These are phyloP conservation scores for Lathamus discolor DNA, from an alignment of 2,113 vertebrate genomes.

Conservation along the genomic window DNA sequence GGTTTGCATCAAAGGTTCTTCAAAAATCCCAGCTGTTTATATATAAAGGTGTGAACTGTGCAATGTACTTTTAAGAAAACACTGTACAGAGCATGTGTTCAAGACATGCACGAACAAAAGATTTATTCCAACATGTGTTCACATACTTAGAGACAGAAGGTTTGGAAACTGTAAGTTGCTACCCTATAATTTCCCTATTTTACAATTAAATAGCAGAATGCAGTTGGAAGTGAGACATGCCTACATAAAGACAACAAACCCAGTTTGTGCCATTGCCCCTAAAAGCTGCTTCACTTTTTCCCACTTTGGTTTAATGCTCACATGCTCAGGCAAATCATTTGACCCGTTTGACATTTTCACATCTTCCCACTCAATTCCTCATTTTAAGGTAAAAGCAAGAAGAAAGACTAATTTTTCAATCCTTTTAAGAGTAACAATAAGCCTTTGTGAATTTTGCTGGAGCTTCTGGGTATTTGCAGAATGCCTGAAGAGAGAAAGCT, in stretches of 20 bases:
- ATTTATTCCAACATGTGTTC: background rate
- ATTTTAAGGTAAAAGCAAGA: constrained; percentile 24
- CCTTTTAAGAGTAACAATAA: background rate
- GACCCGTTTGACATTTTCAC: background rate
- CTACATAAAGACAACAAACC: background rate
- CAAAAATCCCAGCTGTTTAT: background rate
- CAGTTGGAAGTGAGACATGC: background rate
- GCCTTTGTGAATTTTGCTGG: background rate
- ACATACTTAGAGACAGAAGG: background rate
- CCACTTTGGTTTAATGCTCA: background rate
- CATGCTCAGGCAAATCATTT: constrained; percentile 1
- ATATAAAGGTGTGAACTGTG: background rate
- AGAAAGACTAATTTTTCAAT: constrained; percentile 13
- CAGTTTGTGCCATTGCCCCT: background rate
- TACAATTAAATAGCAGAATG: constrained; percentile 8
- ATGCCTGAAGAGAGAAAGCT: background rate
- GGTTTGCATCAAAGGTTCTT: background rate
- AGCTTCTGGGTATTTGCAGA: background rate
- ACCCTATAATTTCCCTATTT: constrained; percentile 4
- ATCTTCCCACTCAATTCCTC: background rate
- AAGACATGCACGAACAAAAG: background rate
- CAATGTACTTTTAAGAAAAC: background rate
- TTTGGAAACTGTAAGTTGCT: constrained; percentile 16
- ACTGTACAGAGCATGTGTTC: background rate
- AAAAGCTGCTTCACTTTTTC: background rate